Evolutionary conservation across 2,797 vertebrate genomes (phyloP).

Genomic region (Pantherophis vulpinus): DNA sequence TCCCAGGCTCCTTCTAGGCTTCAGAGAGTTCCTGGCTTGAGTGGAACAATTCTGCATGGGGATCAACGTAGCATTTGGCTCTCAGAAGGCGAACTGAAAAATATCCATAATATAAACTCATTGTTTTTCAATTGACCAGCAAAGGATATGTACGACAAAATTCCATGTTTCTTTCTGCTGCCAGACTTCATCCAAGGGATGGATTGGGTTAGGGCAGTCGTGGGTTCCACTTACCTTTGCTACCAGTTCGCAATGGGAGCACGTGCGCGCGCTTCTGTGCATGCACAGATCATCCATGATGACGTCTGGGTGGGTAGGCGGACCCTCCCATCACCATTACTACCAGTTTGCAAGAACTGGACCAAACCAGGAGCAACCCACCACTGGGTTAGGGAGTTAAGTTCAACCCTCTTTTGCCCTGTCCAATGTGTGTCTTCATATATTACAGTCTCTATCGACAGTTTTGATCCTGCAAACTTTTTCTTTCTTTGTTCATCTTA

Average conservation of each 20-base stretch:
- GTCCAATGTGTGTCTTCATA: constrained; percentile 60
- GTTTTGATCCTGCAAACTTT: constrained; percentile 63
- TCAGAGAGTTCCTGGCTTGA: constrained; percentile 29
- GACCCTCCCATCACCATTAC: too few relatives aligned
- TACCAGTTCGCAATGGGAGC: too few relatives aligned
- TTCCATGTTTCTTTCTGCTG: constrained; percentile 60
- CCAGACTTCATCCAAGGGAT: constrained; percentile 58
- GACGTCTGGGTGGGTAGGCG: too few relatives aligned
- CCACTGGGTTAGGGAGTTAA: constrained; percentile 58
- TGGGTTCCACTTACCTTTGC: too few relatives aligned
- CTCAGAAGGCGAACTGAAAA: constrained; percentile 30
- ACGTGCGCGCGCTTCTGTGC: fast-evolving
- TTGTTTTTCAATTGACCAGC: constrained; percentile 61
- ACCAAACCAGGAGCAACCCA: too few relatives aligned
- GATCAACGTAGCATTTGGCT: constrained; percentile 48
- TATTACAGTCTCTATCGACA: constrained; percentile 61
- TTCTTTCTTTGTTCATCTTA: constrained; percentile 57
- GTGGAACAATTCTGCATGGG: constrained; percentile 14
- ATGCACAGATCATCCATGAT: too few relatives aligned
- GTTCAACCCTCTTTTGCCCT: constrained; percentile 46
- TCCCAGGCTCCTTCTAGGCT: not conserved
- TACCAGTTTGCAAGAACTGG: too few relatives aligned
- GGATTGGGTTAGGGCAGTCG: constrained; percentile 53
- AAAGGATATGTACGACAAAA: constrained; percentile 60
- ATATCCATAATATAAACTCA: constrained; percentile 45